Percentiles rank a stretch among this genome's conserved stretches.
Conservation (phyloP, 2,113 vertebrate species). For the Puffinus mauretanicus region DNA sequence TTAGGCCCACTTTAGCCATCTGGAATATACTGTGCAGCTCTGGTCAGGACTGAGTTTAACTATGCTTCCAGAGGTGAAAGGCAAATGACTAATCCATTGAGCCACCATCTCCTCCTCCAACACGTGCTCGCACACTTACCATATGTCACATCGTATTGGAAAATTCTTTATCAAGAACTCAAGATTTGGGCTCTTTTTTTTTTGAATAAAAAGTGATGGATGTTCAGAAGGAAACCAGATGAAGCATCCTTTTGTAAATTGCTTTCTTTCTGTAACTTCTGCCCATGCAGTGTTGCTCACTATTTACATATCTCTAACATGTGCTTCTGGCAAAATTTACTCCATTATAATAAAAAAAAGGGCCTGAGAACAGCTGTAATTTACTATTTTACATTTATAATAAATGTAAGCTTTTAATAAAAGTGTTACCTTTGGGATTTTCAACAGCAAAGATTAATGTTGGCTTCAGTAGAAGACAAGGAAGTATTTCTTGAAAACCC, state of each 20-base stretch:
- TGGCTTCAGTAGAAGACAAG: background rate
- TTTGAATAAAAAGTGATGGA: background rate
- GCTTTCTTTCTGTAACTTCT: background rate
- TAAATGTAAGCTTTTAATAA: background rate
- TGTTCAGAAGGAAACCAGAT: background rate
- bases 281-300: background rate
- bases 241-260: background rate
- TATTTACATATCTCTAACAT: background rate
- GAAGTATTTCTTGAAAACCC: background rate
- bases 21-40: conserved; percentile 43
- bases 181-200: background rate
- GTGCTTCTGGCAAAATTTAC: background rate
- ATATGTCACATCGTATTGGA: conserved; percentile 41
- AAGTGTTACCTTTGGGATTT: background rate
- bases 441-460: background rate
- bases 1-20: conserved; percentile 63
- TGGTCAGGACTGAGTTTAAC: conserved; percentile 33
- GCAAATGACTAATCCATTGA: conserved; percentile 59
- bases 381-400: background rate
- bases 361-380: background rate
- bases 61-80: conserved; percentile 58
- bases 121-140: conserved; percentile 27
- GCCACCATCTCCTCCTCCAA: conserved; percentile 58
- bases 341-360: background rate
- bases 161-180: conserved; percentile 13